Evolutionary conservation across 2,113 vertebrate species (phyloP).

Genomic region (Phocoena sinus): DNA sequence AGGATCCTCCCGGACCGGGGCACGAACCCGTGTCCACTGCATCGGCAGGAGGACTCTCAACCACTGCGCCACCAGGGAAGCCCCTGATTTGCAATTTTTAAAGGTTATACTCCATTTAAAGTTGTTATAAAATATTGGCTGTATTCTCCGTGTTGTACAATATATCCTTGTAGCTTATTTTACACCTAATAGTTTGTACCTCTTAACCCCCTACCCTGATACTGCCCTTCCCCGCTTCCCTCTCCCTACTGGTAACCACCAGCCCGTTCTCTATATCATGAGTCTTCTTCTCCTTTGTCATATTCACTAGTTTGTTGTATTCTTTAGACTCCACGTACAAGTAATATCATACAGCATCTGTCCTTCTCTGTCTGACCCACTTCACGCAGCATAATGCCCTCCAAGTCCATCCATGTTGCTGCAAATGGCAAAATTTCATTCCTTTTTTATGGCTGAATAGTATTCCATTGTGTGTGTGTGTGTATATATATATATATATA

Average conservation of each 20-base stretch:
- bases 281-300: background rate
- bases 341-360: background rate
- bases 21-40: too few relatives aligned
- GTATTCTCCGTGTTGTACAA: rapidly evolving
- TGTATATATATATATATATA: too few relatives aligned
- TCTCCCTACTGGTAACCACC: background rate
- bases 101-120: background rate
- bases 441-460: background rate
- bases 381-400: background rate
- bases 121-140: background rate
- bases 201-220: background rate
- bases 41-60: too few relatives aligned
- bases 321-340: too few relatives aligned
- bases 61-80: too few relatives aligned
- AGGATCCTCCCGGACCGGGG: too few relatives aligned
- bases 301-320: background rate
- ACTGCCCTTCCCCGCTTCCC: too few relatives aligned
- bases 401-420: background rate
- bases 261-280: too few relatives aligned
- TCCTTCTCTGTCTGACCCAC: background rate
- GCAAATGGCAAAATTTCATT: background rate
- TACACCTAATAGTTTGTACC: background rate
- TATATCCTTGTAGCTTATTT: background rate
- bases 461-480: background rate
- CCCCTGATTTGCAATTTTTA: background rate